Conservation (phyloP, 2,888 invertebrate genomes). For the Coleophora deauratella region DNA sequence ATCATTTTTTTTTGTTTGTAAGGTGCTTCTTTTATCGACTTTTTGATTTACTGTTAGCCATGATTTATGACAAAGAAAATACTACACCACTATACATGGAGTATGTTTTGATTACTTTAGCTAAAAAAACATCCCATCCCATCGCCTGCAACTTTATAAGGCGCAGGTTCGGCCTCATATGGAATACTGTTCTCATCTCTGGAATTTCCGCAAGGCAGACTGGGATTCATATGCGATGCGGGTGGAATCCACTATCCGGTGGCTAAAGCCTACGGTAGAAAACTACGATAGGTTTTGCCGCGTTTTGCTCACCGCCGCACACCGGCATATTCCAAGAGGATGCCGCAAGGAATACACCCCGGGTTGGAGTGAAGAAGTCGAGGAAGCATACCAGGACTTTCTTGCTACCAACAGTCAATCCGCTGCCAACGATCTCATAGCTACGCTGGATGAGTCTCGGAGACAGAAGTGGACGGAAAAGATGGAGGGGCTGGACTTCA, state of each 20-base stretch:
- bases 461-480: background rate
- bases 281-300: background rate
- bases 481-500: background rate
- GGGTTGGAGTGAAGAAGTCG: background rate
- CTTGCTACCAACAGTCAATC: background rate
- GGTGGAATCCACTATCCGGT: background rate
- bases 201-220: too few species aligned
- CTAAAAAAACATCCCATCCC: too few species aligned
- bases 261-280: background rate
- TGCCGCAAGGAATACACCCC: background rate
- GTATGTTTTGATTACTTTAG: too few species aligned
- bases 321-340: background rate
- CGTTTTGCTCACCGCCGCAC: background rate
- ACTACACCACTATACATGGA: too few species aligned
- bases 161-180: too few species aligned
- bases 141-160: too few species aligned
- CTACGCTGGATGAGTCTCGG: background rate
- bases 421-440: background rate
- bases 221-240: background rate
- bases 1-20: too few species aligned
- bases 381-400: background rate
- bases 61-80: too few species aligned
- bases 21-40: too few species aligned
- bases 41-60: too few species aligned
- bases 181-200: too few species aligned